Conservation (phyloP, 2,797 vertebrate species). For the Crenuchus spilurus region DNA sequence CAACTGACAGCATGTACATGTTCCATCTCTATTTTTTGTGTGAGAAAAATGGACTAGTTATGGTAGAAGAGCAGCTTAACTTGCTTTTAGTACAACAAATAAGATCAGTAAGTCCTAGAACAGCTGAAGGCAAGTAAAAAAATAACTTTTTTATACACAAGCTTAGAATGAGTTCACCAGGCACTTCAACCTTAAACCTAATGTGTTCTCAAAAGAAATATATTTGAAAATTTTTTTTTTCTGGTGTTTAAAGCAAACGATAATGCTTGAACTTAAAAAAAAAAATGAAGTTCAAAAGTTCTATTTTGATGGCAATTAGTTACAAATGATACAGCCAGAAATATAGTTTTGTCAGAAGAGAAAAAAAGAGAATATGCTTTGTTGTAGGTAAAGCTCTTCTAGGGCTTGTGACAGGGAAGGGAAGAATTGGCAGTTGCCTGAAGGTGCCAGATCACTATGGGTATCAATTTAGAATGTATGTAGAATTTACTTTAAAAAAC, state of each 20-base stretch:
- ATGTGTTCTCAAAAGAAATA: neutral
- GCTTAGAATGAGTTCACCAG: neutral
- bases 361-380: too few relatives aligned
- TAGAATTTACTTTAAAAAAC: too few relatives aligned
- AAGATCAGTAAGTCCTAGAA: slow-evolving; percentile 13
- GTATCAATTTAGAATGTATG: too few relatives aligned
- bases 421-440: too few relatives aligned
- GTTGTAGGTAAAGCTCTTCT: too few relatives aligned
- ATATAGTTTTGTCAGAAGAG: neutral
- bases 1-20: neutral
- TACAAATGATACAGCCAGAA: neutral
- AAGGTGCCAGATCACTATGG: too few relatives aligned
- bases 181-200: neutral
- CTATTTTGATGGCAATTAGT: neutral
- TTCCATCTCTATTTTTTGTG: neutral
- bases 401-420: too few relatives aligned
- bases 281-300: neutral
- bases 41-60: neutral
- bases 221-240: neutral
- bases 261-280: neutral
- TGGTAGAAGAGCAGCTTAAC: slow-evolving; percentile 9
- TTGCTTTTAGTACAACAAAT: slow-evolving; percentile 32
- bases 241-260: neutral
- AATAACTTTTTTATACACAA: neutral
- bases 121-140: neutral